phyloP scores from a whole-genome alignment of 2,888 invertebrate species.

The Graphium colonna region DNA sequence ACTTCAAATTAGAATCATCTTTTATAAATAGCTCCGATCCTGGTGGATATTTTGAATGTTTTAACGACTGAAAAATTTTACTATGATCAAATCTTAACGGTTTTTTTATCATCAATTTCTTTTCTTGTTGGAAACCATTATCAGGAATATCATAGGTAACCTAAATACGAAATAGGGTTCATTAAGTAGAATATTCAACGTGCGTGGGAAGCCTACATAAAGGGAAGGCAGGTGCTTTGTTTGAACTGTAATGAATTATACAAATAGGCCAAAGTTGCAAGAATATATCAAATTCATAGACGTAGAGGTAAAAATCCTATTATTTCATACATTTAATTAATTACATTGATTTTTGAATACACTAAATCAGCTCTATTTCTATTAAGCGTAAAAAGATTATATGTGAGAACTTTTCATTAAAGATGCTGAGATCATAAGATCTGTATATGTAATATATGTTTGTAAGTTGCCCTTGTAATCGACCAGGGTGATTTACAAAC shows the following conservation, averaged over 20 bases:
- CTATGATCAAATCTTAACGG: background rate
- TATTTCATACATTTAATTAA: too few species aligned
- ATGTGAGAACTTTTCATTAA: too few species aligned
- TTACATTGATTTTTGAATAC: too few species aligned
- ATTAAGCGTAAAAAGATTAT: too few species aligned
- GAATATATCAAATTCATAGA: too few species aligned
- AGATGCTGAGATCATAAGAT: too few species aligned
- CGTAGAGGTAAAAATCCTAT: too few species aligned
- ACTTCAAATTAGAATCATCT: background rate
- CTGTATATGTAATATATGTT: too few species aligned
- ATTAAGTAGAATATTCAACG: background rate
- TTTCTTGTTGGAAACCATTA: background rate
- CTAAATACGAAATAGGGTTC: constrained; percentile 4
- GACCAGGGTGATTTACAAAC: too few species aligned
- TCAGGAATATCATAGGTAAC: background rate
- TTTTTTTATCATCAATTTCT: background rate
- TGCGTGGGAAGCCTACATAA: background rate
- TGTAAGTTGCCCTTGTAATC: too few species aligned
- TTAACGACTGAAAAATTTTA: background rate
- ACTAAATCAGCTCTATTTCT: too few species aligned
- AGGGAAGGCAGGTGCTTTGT: background rate
- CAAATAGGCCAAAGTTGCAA: too few species aligned
- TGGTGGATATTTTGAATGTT: background rate
- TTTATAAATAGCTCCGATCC: background rate
- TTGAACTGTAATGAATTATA: constrained; percentile 1